Evolutionary conservation across 2,113 vertebrate species (phyloP), one percentile per base, ranked within the genome.

Genomic region (Tragelaphus scriptus): DNA sequence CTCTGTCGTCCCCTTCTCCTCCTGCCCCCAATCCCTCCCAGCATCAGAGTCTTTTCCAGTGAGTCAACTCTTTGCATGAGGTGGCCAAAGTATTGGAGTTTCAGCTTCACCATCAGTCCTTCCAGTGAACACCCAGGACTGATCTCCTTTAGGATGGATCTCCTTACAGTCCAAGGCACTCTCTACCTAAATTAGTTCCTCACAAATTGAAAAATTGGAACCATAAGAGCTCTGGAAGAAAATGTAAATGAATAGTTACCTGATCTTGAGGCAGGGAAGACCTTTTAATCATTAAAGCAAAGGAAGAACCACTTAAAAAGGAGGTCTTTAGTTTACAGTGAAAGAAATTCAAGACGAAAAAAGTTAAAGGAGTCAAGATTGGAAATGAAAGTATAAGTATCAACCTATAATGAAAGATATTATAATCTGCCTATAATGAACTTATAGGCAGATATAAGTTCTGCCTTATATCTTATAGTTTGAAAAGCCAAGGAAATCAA

Each of bases 261-360:
- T 58, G 9, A 89, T 81, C 17, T 82, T 55, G 61, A 32, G 71
- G 16, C 40, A 88, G 40, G 36, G 28, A 94, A 91, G 32, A 25
- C 30, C 30, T 92, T 98, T 91, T 65, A 90, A 56, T 79, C 14
- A 88, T 81, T 85, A 81, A 90, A 84, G 30, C 71, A 71, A 75
- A 68, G 32, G 59, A 95, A 89, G 44, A 88, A 12, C 19, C 21
- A 55, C 30, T 92, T 56, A 26, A 56, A 71, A 86, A 56, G 10
- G 11, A 89, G 16, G 11, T 85, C 90, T 79, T 75, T n/a, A 81
- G n/a, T 86, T 93, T 85, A 49, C 0, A 25, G 51, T 79, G 14
- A 91, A 93, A 87, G 51, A 89, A 95, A 91, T 55, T 89, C 25
- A 77, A 84, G 56, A 49, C 26, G n/a, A 95, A 58, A 92, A 82